These are phyloP conservation scores for Cottus gobio DNA, from an alignment of 2,113 vertebrate genomes.

Conservation along the genomic window DNA sequence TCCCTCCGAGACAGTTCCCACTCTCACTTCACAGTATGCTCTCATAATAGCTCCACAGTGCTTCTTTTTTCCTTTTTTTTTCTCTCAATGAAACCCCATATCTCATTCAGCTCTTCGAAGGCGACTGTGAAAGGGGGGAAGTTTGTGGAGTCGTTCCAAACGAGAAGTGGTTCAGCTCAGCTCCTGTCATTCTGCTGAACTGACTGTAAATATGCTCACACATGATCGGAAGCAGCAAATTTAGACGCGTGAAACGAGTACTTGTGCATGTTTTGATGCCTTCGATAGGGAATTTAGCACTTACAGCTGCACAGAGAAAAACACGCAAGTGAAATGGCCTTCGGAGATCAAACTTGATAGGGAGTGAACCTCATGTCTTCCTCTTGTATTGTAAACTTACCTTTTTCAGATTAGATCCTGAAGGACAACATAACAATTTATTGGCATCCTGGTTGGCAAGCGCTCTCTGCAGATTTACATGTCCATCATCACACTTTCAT, in stretches of 20 bases:
- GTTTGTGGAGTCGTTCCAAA: constrained; percentile 45
- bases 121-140: constrained; percentile 43
- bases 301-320: constrained; percentile 7
- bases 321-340: constrained; percentile 28
- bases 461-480: constrained; percentile 57
- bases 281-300: constrained; percentile 10
- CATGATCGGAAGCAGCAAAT: constrained; percentile 38
- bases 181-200: constrained; percentile 37
- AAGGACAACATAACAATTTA: constrained; percentile 53
- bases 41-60: constrained; percentile 73
- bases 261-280: constrained; percentile 6
- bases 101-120: constrained; percentile 75
- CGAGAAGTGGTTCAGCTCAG: constrained; percentile 43
- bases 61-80: constrained; percentile 53
- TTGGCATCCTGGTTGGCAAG: constrained; percentile 46
- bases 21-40: constrained; percentile 72
- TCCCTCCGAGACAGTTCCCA: constrained; percentile 73
- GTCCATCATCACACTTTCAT: constrained; percentile 48
- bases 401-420: constrained; percentile 46
- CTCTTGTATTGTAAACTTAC: constrained; percentile 41
- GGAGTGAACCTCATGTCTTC: constrained; percentile 41
- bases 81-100: constrained; percentile 77
- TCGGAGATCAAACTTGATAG: constrained; percentile 36
- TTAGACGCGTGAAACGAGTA: background rate
- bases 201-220: constrained; percentile 18